A percentile compares a stretch with the other conserved stretches of the same genome.
phyloP scores from a whole-genome alignment of 2,797 vertebrate species.

The Platalea minor region DNA sequence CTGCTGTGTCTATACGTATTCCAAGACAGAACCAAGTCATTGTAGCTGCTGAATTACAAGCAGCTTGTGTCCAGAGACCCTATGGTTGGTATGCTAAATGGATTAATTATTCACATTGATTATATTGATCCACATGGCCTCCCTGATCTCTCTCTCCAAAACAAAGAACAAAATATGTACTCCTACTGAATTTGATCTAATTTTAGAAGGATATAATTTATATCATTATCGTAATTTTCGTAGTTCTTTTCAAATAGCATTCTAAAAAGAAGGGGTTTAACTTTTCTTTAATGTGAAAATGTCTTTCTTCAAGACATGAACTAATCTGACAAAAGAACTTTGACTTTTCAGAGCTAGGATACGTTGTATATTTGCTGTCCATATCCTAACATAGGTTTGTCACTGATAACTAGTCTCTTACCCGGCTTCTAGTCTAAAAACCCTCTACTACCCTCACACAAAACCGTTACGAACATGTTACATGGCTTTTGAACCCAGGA shows the following conservation, averaged over 20 bases:
- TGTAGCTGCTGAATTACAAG: not conserved
- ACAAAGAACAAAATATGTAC: not conserved
- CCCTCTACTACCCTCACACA: not conserved
- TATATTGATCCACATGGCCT: not conserved
- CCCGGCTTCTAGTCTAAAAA: not conserved
- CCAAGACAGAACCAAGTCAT: not conserved
- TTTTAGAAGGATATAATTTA: not conserved
- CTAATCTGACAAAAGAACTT: not conserved
- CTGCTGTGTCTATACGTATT: not conserved
- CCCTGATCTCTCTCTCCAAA: not conserved
- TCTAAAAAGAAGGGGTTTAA: not conserved
- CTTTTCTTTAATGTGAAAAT: not conserved
- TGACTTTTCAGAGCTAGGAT: not conserved
- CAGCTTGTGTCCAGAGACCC: not conserved
- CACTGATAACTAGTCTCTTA: not conserved
- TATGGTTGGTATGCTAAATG: not conserved
- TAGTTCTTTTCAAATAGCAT: not conserved
- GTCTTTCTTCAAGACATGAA: not conserved
- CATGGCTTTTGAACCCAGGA: not conserved
- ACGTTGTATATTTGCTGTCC: not conserved
- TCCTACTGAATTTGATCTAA: not conserved
- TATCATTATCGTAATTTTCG: not conserved
- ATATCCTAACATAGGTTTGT: not conserved
- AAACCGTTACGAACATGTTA: not conserved
- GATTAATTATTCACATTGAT: conserved; percentile 25